Base-by-base conservation (phyloP, 1,140 invertebrate species). In the Nylanderia fulva region DNA sequence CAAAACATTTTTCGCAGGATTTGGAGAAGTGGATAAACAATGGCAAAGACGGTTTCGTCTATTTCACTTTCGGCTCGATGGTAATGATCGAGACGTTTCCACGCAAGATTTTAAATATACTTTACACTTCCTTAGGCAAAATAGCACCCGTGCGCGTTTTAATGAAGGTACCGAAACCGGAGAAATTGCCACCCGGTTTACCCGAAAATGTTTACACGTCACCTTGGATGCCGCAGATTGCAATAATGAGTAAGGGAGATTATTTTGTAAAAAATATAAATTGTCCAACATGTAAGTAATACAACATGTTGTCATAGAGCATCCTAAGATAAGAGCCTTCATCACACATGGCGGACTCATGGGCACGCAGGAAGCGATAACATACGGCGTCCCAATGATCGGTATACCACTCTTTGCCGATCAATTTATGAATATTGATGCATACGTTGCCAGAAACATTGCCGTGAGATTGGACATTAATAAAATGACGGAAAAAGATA, bases 331-430 rank as follows among this genome's bases (percentile, higher is more conserved):
- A 18, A 95, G 95, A 77, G 96, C 95, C 0, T 98, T 98, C 83
- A 95, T 98, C 82, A 96, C 96, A 0, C 97, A 98, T 87, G 96
- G 96, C 27, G 97, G 97, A 0, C 95, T 97, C 45, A 95, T 97
- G 90, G 96, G 97, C 21, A 96, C 96, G 0, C 96, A 96, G 54
- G 97, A 98, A 92, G 96, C 97, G 8, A 95, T 97, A 64, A 96
- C 97, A 88, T 97, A 96, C 87, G 97, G 96, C 8, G 96, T 98
- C 6, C 97, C 97, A 0, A 95, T 97, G 54, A 93, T 98, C 7
- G 95, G 96, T 21, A 96, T 98, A 86, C 97, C 97, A 11, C 93
- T 98, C 75, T 95, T 96, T 75, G 97, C 96, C 1, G 97, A 98
- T 90, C 96, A 97, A 90, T 96, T 97, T 90, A 95, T 96, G 56